Conservation (phyloP, 2,797 vertebrate genomes). For the Chrysocyon brachyurus region DNA sequence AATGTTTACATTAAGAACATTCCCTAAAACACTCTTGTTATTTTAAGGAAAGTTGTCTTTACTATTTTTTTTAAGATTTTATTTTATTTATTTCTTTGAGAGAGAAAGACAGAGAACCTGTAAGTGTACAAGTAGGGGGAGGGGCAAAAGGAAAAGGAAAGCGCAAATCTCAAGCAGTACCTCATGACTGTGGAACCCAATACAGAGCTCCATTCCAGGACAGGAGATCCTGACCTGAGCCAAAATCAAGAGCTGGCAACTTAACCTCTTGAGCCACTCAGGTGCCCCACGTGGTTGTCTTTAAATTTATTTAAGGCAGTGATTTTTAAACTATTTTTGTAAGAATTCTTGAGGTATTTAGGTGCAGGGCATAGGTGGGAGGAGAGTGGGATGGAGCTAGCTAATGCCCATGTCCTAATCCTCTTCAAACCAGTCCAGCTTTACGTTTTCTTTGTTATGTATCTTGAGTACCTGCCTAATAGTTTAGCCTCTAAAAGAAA, state of each 20-base stretch:
- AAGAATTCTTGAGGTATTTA: background rate
- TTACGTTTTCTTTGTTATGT: background rate
- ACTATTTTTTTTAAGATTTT: background rate
- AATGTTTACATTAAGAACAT: background rate
- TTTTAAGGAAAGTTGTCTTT: background rate
- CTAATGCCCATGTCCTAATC: background rate
- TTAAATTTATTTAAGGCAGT: background rate
- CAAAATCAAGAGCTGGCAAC: background rate
- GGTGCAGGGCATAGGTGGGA: background rate
- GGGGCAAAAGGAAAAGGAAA: background rate
- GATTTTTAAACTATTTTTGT: background rate
- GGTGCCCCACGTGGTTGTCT: background rate
- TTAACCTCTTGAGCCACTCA: background rate
- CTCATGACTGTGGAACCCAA: background rate
- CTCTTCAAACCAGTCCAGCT: background rate
- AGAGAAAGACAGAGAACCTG: background rate
- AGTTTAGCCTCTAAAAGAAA: background rate
- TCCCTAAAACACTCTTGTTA: background rate
- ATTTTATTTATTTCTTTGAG: background rate
- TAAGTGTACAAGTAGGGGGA: background rate
- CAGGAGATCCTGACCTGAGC: background rate
- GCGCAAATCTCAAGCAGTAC: background rate
- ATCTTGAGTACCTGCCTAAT: background rate
- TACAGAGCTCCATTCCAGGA: rapidly evolving
- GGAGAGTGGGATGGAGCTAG: background rate